These are phyloP conservation scores for Fistularia commersonii DNA, from an alignment of 2,797 vertebrate genomes.

Conservation along the genomic window DNA sequence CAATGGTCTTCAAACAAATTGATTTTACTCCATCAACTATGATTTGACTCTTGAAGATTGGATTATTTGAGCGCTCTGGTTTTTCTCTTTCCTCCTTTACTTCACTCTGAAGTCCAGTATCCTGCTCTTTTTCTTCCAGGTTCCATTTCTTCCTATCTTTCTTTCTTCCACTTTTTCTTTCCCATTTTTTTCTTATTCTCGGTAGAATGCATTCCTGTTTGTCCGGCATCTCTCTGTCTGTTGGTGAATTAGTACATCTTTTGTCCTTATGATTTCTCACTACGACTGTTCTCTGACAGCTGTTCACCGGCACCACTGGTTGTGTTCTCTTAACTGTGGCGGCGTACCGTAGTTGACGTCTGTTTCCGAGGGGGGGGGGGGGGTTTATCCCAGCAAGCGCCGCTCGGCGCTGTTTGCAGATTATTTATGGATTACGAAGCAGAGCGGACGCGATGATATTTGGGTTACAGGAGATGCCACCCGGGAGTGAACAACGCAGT, in stretches of 20 bases:
- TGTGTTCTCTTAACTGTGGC: too few relatives aligned
- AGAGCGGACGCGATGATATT: too few relatives aligned
- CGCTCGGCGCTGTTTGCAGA: conserved; percentile 36
- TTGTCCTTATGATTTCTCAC: conserved; percentile 72
- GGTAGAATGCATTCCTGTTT: conserved; percentile 91
- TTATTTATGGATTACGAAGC: too few relatives aligned
- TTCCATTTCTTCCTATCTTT: conserved; percentile 71
- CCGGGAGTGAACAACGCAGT: too few relatives aligned
- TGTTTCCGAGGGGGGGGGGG: conserved; percentile 37
- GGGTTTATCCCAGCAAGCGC: too few relatives aligned
- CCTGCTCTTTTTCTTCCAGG: conserved; percentile 72
- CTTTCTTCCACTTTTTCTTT: conserved; percentile 52
- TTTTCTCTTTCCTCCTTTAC: conserved; percentile 78
- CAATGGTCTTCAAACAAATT: conserved; percentile 69
- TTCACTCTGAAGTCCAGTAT: conserved; percentile 77
- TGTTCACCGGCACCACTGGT: conserved; percentile 65
- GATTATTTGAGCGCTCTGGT: conserved; percentile 72
- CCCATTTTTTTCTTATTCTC: conserved; percentile 70
- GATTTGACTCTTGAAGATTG: conserved; percentile 69
- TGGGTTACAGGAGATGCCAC: too few relatives aligned
- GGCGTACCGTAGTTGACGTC: conserved; percentile 42
- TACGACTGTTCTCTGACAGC: conserved; percentile 60
- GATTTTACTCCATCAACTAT: conserved; percentile 67
- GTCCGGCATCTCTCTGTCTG: conserved; percentile 83
- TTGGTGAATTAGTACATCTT: conserved; percentile 73